Evolutionary conservation across 2,888 invertebrate genomes (phyloP), one percentile per base, ranked within the genome.

Genomic region (Rhaphigaster nebulosa): DNA sequence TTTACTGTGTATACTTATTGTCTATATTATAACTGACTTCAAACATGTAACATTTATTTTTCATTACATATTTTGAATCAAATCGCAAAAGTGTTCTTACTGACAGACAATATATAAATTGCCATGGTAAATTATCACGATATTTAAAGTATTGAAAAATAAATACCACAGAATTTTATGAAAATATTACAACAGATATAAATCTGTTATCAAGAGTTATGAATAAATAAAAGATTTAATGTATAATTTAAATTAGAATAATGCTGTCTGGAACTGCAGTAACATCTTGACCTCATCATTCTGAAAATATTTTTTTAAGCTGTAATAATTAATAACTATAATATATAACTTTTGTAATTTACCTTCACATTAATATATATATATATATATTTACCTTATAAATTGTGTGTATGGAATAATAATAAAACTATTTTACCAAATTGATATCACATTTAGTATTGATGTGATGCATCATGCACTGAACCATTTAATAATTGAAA

Each of bases 391-490:
- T 76, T 76, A 38, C 70, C 70, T 38, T 65, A 38, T 76, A 34
- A 76, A 76, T 4, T 29, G 2, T 65, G 12, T 3, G 0, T 60
- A 65, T n/a, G 4, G 18, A 13, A 29, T 18, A 26, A 20, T 76
- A 76, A 38, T 76, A 76, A 34, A 34, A 76, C 34, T 76, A 76
- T 20, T 76, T 38, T 29, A 65, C 23, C 70, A 34, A 76, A 20
- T 38, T 18, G 20, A 34, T 76, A 76, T 76, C 70, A 76, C 70
- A 76, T 76, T 76, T 76, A 76, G 70, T 38, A 76, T 23, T 76
- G 70, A 76, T 76, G 70, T 76, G 70, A 84, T 84, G 84, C 84
- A 50, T 50, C 84, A 84, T 84, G 84, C 84, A 84, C 20, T 84
- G 41, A 41, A 84, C 23, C 84, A 84, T 45, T n/a, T 45, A 84